A percentile compares a stretch with the other conserved stretches of the same genome.
Conservation (phyloP, 2,888 invertebrate species). For the Aphrophora alni region DNA sequence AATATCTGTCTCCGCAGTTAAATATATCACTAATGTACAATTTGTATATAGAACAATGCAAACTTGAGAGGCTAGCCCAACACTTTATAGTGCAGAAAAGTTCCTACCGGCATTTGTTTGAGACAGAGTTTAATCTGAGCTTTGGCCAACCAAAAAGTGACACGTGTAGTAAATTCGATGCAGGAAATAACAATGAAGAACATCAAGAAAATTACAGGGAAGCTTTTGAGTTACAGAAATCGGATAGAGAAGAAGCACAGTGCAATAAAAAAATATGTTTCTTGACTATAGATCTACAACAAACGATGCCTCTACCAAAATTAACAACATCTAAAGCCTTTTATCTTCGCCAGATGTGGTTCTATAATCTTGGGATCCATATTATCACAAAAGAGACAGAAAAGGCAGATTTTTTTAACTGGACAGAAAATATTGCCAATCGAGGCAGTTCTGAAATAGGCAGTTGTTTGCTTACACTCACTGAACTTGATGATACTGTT, state of each 20-base stretch:
- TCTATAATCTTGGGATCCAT: conserved; percentile 45
- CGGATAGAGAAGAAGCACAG: conserved; percentile 34
- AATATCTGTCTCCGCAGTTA: neutral
- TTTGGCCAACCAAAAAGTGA: too few species aligned
- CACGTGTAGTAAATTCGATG: too few species aligned
- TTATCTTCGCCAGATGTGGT: conserved; percentile 43
- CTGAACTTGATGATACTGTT: conserved; percentile 34
- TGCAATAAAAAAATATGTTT: conserved; percentile 22
- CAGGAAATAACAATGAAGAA: conserved; percentile 39
- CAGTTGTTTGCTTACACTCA: conserved; percentile 36
- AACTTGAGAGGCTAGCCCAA: too few species aligned
- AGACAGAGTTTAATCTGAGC: too few species aligned
- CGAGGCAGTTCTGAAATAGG: conserved; percentile 39
- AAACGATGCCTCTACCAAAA: conserved; percentile 46
- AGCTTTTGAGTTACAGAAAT: conserved; percentile 35
- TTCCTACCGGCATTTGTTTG: too few species aligned
- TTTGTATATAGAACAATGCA: too few species aligned
- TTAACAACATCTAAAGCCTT: conserved; percentile 46
- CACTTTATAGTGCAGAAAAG: too few species aligned
- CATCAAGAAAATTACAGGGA: too few species aligned
- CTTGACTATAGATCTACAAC: conserved; percentile 44
- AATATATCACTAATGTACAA: conserved; percentile 19
- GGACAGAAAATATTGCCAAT: conserved; percentile 46
- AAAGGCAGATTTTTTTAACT: conserved; percentile 43
- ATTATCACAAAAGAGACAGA: conserved; percentile 38